Conservation (phyloP, 1,140 invertebrate species). For the Cotesia chilonis region DNA sequence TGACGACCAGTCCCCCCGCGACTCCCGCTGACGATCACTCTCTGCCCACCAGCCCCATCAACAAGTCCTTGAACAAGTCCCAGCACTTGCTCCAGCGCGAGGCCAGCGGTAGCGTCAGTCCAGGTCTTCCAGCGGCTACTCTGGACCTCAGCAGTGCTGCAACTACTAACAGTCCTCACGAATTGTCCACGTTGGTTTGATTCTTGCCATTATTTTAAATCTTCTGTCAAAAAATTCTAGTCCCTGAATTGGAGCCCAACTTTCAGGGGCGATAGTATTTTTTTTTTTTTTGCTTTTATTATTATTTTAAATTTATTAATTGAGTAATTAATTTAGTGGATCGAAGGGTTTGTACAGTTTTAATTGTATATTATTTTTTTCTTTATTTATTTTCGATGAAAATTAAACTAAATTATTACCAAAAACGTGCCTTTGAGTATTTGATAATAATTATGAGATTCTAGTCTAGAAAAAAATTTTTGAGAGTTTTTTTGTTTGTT, state of each 20-base stretch:
- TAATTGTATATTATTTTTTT: no score
- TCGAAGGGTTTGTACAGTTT: no score
- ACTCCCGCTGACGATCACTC: slow-evolving; percentile 59
- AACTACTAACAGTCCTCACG: slow-evolving; percentile 72
- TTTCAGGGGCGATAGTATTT: no score
- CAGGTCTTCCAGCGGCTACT: slow-evolving; percentile 69
- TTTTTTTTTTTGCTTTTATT: no score
- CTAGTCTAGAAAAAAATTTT: no score
- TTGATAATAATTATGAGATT: no score
- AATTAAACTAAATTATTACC: no score
- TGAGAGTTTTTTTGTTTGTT: no score
- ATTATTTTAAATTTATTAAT: no score
- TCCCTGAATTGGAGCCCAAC: background rate
- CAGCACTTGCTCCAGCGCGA: slow-evolving; percentile 61
- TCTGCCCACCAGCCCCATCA: slow-evolving; percentile 57
- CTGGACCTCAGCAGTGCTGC: slow-evolving; percentile 75
- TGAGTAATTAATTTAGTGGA: no score
- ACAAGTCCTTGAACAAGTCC: slow-evolving; percentile 54
- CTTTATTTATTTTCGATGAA: no score
- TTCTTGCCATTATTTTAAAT: slow-evolving; percentile 1
- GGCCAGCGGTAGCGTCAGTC: slow-evolving; percentile 71
- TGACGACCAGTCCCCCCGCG: slow-evolving; percentile 50
- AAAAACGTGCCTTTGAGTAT: no score
- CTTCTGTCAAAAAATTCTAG: background rate
- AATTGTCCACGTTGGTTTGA: slow-evolving; percentile 75